Base-by-base conservation (phyloP, 2,797 vertebrate genomes). In the Sebastolobus alascanus region DNA sequence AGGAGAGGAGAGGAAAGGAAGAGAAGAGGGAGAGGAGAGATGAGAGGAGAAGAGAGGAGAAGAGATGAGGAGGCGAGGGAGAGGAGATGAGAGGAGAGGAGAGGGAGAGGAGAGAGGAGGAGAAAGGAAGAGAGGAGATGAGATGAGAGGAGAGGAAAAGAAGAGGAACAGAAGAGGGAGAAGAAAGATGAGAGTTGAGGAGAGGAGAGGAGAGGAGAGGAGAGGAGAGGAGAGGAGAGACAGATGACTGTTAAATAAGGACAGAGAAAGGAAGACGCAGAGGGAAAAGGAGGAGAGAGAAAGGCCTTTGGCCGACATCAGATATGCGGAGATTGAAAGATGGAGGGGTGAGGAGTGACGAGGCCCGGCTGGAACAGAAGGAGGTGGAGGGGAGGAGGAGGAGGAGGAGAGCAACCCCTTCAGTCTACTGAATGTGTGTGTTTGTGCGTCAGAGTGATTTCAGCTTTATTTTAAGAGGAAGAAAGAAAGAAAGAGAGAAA, bases 271-370 rank as follows among this genome's bases (percentile, higher is more conserved):
- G 33, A 55, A 50, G 55, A 8, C 56, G 67, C 13, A n/a, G 35
- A 64, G 13, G 64, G 31, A n/a, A 54, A 50, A 12, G 22, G 14
- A 63, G 35, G 52, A 60, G 20, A 64, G 75, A 64, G 75, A 37
- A 64, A 63, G 69, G 74, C 72, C 75, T 83, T 77, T 77, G 78
- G 89, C 50, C 13, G 25, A 80, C 73, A 83, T 78, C 61, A 72
- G 71, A 73, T 65, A 75, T 43, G 73, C 2, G 65, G 74, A 52
- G 75, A 79, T 40, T 60, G 75, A 79, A 68, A 79, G 85, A 85
- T 84, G 80, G 68, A 71, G n/a, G 35, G 50, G 75, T 67, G 80
- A 87, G 68, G 86, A 90, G 76, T 77, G 85, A 90, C 25, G 11
- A 77, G 80, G 64, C 59, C 73, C 31, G 60, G 77, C 79, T 81